Evolutionary conservation across 2,888 invertebrate species (phyloP), one percentile per base, ranked within the genome.

Genomic region (Microplitis manilae): DNA sequence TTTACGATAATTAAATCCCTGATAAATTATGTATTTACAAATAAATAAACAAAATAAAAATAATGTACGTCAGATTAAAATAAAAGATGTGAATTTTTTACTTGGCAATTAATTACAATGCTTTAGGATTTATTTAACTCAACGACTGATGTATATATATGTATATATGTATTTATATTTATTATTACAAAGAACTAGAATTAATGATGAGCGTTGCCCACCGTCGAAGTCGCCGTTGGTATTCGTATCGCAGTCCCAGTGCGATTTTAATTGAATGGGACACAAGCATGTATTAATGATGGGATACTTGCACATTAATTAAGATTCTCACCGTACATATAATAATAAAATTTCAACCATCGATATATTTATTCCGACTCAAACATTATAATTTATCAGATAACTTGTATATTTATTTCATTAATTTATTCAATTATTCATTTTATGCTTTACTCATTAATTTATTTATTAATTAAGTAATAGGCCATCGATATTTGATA

Each of bases 211-310:
- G 7, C 30, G 67, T 39, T 39, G 39, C 39, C 67, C 30, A 67
- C 39, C 41, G 41, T 39, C 41, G 17, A 39, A 15, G 39, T 17
- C 17, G 41, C 40, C 9, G 50, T 68, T 68, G 15, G 40, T 68
- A 40, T 68, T 15, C 40, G 41, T 17, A 6, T 68, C 7, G 30
- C 13, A 20, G 70, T 30, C 20, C 30, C 17, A 41, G 59, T 20
- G 59, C 70, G 41, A 59, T 59, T 70, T 70, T 70, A 70, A 70
- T 70, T 70, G 70, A 70, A 70, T 70, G 70, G 20, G 20, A 62
- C 62, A 62, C 20, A 20, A 62, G 62, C 62, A 9, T 59, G 20
- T 20, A 68, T 17, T n/a, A 17, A 41, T 13, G 17, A 40, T 68
- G 20, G 15, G 40, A 70, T 70, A 60, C 70, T 59, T 59, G 41